phyloP scores from a whole-genome alignment of 2,888 invertebrate genomes.

The Netelia melanura region DNA sequence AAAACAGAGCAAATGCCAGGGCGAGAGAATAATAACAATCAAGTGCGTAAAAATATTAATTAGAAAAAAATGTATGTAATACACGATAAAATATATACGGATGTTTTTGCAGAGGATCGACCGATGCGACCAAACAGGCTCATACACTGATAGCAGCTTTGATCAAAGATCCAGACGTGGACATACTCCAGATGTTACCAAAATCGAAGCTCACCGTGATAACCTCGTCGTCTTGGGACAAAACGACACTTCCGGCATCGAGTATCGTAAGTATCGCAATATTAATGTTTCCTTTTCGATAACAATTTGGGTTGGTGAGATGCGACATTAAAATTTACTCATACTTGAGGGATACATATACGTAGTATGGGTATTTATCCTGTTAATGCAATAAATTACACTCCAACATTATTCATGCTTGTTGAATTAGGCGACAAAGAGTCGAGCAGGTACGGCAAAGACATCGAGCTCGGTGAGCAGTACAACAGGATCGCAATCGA shows the following conservation, averaged over 20 bases:
- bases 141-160: conserved; percentile 95
- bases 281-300: too few relatives aligned
- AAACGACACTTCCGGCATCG: conserved; percentile 83
- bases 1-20: conserved; percentile 97
- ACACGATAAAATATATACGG: conserved; percentile 28
- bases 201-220: conserved; percentile 87
- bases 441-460: conserved; percentile 80
- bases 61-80: neutral
- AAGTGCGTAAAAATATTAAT: conserved; percentile 87
- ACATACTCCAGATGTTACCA: conserved; percentile 93
- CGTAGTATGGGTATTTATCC: too few relatives aligned
- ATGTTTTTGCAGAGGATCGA: conserved; percentile 89
- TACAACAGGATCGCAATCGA: conserved; percentile 77
- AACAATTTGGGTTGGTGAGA: too few relatives aligned
- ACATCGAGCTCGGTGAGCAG: conserved; percentile 78
- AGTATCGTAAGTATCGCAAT: conserved; percentile 83
- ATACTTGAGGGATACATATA: too few relatives aligned
- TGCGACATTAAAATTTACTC: too few relatives aligned
- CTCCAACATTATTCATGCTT: conserved; percentile 3
- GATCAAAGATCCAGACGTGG: conserved; percentile 98
- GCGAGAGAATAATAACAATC: conserved; percentile 97
- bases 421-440: conserved; percentile 79
- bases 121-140: conserved; percentile 97
- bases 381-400: neutral
- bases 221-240: conserved; percentile 87